phyloP scores from a whole-genome alignment of 2,797 vertebrate species.

The Corythornis leucogaster region DNA sequence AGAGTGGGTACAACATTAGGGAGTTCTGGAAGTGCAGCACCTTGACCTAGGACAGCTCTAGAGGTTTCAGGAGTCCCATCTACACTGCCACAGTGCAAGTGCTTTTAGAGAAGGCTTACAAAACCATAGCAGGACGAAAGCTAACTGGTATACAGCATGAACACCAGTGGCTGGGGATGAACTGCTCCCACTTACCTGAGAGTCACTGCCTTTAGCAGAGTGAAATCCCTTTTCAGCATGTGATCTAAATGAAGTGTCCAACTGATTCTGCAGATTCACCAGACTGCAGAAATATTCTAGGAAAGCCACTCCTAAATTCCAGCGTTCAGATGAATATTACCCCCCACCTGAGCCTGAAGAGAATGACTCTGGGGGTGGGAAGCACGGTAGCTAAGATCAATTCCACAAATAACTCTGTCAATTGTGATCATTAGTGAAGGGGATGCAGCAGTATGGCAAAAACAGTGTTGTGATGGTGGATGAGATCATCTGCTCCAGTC shows the following conservation, averaged over 20 bases:
- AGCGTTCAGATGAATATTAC: neutral
- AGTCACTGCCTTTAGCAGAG: neutral
- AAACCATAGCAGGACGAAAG: neutral
- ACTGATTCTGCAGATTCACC: neutral
- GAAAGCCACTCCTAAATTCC: neutral
- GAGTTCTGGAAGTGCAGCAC: neutral
- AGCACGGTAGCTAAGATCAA: neutral
- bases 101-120: neutral
- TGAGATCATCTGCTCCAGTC: slow-evolving; percentile 93
- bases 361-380: neutral
- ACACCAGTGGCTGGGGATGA: neutral
- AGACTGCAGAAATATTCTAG: neutral
- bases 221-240: neutral
- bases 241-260: neutral
- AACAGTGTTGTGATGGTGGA: slow-evolving; percentile 96
- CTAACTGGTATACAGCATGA: neutral
- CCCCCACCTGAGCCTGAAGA: neutral
- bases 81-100: neutral
- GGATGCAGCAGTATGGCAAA: slow-evolving; percentile 84
- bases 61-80: neutral
- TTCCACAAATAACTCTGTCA: slow-evolving; percentile 39
- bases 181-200: neutral
- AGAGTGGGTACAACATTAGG: neutral
- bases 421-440: slow-evolving; percentile 85
- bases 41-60: neutral